A percentile compares a stretch with the other conserved stretches of the same genome.
These are phyloP conservation scores for Monopterus albus DNA, from an alignment of 2,113 vertebrate species.

Conservation along the genomic window DNA sequence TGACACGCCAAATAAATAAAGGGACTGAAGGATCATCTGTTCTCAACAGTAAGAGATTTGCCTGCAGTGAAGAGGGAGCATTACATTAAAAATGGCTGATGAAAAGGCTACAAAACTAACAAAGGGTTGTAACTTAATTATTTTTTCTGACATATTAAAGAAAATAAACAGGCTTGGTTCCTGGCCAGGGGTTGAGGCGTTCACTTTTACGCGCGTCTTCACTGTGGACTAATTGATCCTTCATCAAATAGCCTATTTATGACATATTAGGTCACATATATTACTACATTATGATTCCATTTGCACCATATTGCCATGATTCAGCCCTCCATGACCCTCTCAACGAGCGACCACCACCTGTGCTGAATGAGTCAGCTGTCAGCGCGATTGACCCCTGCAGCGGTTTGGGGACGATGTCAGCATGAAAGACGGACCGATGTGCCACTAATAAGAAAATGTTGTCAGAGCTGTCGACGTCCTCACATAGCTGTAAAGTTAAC, in stretches of 20 bases:
- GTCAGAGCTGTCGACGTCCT: slow-evolving; percentile 23
- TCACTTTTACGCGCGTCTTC: neutral
- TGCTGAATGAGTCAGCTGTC: slow-evolving; percentile 51
- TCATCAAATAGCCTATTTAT: too few relatives aligned
- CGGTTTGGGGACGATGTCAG: slow-evolving; percentile 3
- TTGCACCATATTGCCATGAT: too few relatives aligned
- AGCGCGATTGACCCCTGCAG: slow-evolving; percentile 30
- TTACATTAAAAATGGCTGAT: neutral
- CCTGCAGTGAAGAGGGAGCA: neutral
- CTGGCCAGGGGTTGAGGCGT: too few relatives aligned
- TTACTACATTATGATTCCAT: too few relatives aligned
- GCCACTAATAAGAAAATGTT: neutral
- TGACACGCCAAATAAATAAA: slow-evolving; percentile 34
- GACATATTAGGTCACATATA: too few relatives aligned
- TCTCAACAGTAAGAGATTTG: neutral
- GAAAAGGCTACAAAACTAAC: neutral
- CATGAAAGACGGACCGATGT: neutral
- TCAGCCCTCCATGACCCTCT: too few relatives aligned
- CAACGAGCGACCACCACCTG: slow-evolving; percentile 63
- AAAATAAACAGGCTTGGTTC: too few relatives aligned
- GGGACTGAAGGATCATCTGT: neutral
- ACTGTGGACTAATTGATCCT: too few relatives aligned
- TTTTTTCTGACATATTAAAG: neutral
- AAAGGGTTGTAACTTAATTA: too few relatives aligned
- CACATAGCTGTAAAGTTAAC: slow-evolving; percentile 39